These are phyloP conservation scores for Pyrrhia umbra DNA, from an alignment of 2,888 invertebrate genomes.

Conservation along the genomic window DNA sequence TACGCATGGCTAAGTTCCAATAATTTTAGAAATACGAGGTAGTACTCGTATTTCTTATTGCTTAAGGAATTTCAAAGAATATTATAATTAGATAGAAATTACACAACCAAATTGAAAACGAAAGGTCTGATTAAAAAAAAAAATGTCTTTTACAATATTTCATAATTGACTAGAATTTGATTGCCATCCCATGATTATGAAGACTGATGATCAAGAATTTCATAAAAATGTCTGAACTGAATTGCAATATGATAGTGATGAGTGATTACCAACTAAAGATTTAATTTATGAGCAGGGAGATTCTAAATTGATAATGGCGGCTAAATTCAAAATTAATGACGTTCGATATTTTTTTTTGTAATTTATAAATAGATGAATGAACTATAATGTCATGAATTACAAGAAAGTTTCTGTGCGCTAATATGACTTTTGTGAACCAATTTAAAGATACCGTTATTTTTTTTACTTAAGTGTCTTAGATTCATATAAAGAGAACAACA, in stretches of 20 bases:
- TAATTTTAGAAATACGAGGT: no score
- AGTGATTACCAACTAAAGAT: constrained; percentile 21
- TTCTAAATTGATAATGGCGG: not conserved
- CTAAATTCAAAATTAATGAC: not conserved
- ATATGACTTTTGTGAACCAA: no score
- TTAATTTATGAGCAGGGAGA: constrained; percentile 11
- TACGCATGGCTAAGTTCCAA: no score
- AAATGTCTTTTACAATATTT: constrained; percentile 30
- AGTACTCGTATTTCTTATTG: no score
- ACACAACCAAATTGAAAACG: not conserved
- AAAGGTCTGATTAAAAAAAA: not conserved
- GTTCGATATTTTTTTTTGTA: constrained; percentile 4
- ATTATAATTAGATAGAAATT: not conserved
- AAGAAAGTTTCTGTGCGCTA: not conserved
- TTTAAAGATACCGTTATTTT: no score
- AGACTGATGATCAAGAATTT: constrained; percentile 28
- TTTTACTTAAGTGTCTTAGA: no score
- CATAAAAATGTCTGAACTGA: constrained; percentile 32
- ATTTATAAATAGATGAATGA: not conserved
- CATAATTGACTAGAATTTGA: constrained; percentile 41
- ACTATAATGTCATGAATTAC: not conserved
- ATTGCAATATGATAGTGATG: constrained; percentile 27
- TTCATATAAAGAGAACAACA: no score
- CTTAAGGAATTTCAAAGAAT: no score
- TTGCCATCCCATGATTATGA: not conserved